phyloP scores from a whole-genome alignment of 1,140 invertebrate species.

The Drosophila mauritiana region DNA sequence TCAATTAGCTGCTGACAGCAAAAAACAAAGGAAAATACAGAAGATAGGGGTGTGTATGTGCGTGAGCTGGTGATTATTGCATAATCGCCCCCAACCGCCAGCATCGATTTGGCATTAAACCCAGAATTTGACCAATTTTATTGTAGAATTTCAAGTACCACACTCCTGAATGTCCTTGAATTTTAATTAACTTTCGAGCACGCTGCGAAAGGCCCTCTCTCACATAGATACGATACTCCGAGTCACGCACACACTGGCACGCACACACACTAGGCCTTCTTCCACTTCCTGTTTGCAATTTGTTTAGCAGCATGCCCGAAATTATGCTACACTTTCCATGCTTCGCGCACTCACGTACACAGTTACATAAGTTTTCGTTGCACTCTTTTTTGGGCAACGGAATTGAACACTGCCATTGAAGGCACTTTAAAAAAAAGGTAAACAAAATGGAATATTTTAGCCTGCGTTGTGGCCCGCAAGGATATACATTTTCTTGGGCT shows the following conservation, averaged over 20 bases:
- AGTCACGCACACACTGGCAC: neutral
- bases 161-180: constrained; percentile 63
- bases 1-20: constrained; percentile 56
- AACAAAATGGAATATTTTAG: constrained; percentile 1
- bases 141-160: neutral
- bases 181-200: constrained; percentile 64
- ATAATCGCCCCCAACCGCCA: constrained; percentile 41
- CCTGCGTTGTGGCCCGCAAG: neutral
- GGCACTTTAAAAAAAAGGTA: constrained; percentile 9
- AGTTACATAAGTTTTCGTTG: constrained; percentile 72
- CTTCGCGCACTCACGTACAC: constrained; percentile 49
- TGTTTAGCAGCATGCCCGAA: constrained; percentile 65
- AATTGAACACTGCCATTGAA: neutral
- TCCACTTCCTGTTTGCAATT: constrained; percentile 53
- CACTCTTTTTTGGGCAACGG: constrained; percentile 41
- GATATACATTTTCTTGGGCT: neutral
- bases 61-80: constrained; percentile 51
- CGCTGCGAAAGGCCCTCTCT: constrained; percentile 24
- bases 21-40: neutral
- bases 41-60: constrained; percentile 5
- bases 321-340: constrained; percentile 64
- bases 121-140: neutral
- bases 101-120: constrained; percentile 48
- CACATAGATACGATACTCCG: constrained; percentile 16
- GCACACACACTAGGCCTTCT: constrained; percentile 10